These are phyloP conservation scores for Scaptomyza tumidula DNA, from an alignment of 2,888 invertebrate genomes.

Conservation along the genomic window DNA sequence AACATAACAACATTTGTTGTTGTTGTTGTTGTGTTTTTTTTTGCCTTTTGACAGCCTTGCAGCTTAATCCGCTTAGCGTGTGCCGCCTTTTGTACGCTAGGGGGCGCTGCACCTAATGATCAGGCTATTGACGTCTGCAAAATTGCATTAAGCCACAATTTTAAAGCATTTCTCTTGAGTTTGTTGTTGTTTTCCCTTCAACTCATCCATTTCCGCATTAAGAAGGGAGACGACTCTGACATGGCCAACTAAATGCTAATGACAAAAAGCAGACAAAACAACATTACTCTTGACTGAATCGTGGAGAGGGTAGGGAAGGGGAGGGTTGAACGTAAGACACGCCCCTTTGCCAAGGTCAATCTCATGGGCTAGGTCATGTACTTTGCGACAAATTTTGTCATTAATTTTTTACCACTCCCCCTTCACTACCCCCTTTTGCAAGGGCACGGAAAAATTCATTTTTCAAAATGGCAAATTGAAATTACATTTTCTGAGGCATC, in stretches of 20 bases:
- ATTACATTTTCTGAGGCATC: constrained; percentile 64
- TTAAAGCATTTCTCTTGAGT: not conserved
- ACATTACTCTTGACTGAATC: constrained; percentile 36
- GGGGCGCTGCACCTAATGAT: constrained; percentile 37
- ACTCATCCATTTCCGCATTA: constrained; percentile 50
- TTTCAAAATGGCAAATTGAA: constrained; percentile 76
- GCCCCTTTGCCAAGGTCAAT: constrained; percentile 51
- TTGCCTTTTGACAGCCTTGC: constrained; percentile 27
- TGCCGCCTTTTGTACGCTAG: constrained; percentile 32
- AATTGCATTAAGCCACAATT: constrained; percentile 66
- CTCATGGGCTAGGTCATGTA: constrained; percentile 51
- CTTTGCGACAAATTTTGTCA: constrained; percentile 45
- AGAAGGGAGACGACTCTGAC: constrained; percentile 30
- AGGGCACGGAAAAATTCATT: constrained; percentile 49
- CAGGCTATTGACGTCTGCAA: constrained; percentile 46
- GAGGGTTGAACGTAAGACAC: constrained; percentile 11
- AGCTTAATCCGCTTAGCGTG: constrained; percentile 63
- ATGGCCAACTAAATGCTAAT: constrained; percentile 24
- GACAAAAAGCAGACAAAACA: not conserved
- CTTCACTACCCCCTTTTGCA: not conserved
- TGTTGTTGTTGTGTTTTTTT: no score
- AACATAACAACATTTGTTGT: no score
- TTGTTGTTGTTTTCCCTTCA: constrained; percentile 5
- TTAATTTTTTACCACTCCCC: constrained; percentile 52
- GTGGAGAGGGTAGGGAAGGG: not conserved